These are phyloP conservation scores for Perccottus glenii DNA, from an alignment of 2,113 vertebrate genomes.

Conservation along the genomic window DNA sequence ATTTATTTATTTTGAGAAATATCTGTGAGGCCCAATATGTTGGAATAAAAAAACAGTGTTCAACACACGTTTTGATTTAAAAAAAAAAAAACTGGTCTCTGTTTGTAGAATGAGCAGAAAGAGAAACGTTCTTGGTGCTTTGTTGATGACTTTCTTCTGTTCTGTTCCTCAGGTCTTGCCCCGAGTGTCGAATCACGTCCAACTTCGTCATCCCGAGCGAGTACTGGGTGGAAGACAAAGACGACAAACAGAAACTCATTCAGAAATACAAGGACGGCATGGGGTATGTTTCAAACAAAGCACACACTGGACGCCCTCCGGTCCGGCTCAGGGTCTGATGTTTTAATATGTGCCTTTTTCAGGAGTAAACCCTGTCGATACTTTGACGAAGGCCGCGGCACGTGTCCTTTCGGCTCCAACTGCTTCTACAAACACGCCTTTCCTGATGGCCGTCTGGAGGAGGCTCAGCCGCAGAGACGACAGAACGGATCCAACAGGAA, in stretches of 20 bases:
- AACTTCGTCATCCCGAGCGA: constrained; percentile 99
- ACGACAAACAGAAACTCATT: constrained; percentile 99
- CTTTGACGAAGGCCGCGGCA: constrained; percentile 96
- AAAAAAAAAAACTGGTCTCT: too few species aligned
- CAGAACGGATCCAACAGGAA: constrained; percentile 90
- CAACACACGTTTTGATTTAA: too few species aligned
- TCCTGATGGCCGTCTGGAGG: constrained; percentile 95
- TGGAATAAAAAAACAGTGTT: too few species aligned
- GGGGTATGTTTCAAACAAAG: constrained; percentile 81
- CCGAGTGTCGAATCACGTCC: constrained; percentile 98
- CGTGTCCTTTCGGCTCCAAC: constrained; percentile 96
- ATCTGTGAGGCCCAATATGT: too few species aligned
- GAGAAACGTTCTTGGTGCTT: too few species aligned
- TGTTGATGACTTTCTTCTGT: neutral
- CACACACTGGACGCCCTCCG: neutral
- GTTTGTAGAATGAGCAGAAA: too few species aligned
- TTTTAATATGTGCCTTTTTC: neutral
- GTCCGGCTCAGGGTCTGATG: neutral
- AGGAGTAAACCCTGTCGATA: constrained; percentile 96
- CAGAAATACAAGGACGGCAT: constrained; percentile 99
- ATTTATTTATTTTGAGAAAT: too few species aligned
- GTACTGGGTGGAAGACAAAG: constrained; percentile 99
- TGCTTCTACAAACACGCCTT: constrained; percentile 99
- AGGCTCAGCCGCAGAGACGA: constrained; percentile 87
- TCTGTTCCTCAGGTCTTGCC: constrained; percentile 88